Conservation (phyloP, 2,113 vertebrate species). For the Saguinus imperator region DNA sequence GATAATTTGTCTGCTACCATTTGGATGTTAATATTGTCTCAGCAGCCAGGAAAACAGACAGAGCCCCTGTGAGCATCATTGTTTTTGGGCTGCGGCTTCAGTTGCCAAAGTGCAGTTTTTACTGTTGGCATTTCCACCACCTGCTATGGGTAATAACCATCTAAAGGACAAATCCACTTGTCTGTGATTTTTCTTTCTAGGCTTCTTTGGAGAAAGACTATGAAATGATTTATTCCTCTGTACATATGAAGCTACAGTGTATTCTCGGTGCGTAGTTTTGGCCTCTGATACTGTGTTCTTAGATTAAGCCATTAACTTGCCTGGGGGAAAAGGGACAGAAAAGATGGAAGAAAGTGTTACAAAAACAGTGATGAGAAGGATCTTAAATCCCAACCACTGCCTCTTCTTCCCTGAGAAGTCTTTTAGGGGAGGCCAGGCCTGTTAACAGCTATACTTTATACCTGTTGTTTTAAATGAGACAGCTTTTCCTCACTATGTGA, state of each 20-base stretch:
- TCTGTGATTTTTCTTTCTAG: slow-evolving; percentile 49
- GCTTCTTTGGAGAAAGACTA: slow-evolving; percentile 1
- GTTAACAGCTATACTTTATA: background rate
- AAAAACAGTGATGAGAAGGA: slow-evolving; percentile 23
- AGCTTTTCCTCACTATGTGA: background rate
- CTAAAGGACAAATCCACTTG: slow-evolving; percentile 45
- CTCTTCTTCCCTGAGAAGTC: background rate
- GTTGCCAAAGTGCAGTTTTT: slow-evolving; percentile 37
- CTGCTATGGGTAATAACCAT: slow-evolving; percentile 54
- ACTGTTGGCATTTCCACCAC: slow-evolving; percentile 28
- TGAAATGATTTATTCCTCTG: slow-evolving; percentile 60
- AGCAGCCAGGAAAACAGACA: background rate
- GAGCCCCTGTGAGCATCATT: background rate
- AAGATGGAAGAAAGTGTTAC: slow-evolving; percentile 60
- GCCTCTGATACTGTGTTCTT: slow-evolving; percentile 50
- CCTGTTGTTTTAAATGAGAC: background rate
- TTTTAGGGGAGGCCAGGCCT: background rate
- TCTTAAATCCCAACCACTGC: background rate
- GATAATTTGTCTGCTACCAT: background rate
- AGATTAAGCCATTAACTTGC: slow-evolving; percentile 62
- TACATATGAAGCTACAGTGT: slow-evolving; percentile 56
- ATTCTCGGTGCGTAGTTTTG: slow-evolving; percentile 41
- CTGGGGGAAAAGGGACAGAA: background rate
- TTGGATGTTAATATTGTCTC: slow-evolving; percentile 15
- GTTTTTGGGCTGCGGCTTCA: background rate